These are phyloP conservation scores for Philotrypesis tridentata DNA, from an alignment of 1,140 invertebrate species.

Conservation along the genomic window DNA sequence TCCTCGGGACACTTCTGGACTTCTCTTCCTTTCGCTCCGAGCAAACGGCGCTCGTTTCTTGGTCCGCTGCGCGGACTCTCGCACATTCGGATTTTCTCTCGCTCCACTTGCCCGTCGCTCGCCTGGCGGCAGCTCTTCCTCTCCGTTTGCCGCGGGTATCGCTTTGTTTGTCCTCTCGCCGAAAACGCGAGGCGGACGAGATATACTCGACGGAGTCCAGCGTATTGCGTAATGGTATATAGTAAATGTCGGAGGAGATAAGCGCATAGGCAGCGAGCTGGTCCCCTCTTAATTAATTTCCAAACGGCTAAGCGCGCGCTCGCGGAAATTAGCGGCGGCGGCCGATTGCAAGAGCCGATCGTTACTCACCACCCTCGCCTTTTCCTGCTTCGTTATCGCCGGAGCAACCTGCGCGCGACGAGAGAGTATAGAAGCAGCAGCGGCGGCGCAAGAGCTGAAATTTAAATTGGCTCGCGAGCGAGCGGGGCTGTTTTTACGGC, in stretches of 20 bases:
- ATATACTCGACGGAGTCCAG: no score
- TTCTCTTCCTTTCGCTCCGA: slow-evolving; percentile 2
- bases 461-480: slow-evolving; percentile 29
- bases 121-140: no score
- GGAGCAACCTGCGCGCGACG: neutral
- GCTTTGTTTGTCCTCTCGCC: neutral
- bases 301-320: slow-evolving; percentile 1
- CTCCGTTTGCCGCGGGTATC: neutral
- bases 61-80: slow-evolving; percentile 6
- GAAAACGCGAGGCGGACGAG: neutral
- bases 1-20: no score
- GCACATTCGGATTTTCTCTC: neutral
- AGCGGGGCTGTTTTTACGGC: slow-evolving; percentile 22
- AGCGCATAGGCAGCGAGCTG: neutral
- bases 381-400: slow-evolving; percentile 23
- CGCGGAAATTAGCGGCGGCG: slow-evolving; percentile 13
- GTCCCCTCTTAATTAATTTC: slow-evolving; percentile 33
- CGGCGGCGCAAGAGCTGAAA: slow-evolving; percentile 12
- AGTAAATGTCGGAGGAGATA: neutral
- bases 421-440: no score
- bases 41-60: slow-evolving; percentile 33
- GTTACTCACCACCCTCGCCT: slow-evolving; percentile 1
- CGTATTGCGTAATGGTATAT: no score
- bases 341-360: slow-evolving; percentile 7
- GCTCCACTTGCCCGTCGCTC: neutral